A percentile compares a stretch with the other conserved stretches of the same genome.
Conservation (phyloP, 2,113 vertebrate species). For the Mobula hypostoma region DNA sequence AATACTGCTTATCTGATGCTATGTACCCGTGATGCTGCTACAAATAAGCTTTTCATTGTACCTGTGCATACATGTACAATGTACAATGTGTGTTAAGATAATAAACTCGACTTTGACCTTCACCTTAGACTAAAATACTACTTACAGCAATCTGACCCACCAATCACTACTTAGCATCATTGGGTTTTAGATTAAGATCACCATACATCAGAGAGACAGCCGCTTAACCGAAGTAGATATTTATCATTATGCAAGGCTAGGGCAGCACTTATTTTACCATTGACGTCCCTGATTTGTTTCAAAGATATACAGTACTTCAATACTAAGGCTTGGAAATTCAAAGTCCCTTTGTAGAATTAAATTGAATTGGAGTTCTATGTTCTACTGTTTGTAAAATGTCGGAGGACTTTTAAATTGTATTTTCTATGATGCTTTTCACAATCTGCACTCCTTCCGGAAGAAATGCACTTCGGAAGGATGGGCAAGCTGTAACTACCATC, state of each 20-base stretch:
- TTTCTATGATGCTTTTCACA: not conserved
- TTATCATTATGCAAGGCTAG: not conserved
- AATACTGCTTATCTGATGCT: too few species aligned
- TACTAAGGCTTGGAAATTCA: not conserved
- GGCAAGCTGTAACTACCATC: not conserved
- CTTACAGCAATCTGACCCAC: not conserved
- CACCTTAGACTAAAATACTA: not conserved
- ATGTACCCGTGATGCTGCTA: too few species aligned
- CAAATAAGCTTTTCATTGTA: too few species aligned
- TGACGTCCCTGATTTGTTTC: not conserved
- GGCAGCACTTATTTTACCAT: not conserved
- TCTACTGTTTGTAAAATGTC: too few species aligned
- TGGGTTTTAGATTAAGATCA: not conserved
- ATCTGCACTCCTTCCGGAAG: not conserved
- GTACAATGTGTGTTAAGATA: too few species aligned
- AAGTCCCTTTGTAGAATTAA: not conserved
- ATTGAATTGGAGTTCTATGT: not conserved
- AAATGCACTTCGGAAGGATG: not conserved
- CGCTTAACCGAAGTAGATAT: not conserved
- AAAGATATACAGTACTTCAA: not conserved
- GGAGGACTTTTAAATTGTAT: not conserved
- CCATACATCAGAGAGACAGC: not conserved
- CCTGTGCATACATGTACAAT: too few species aligned
- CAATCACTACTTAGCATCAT: not conserved
- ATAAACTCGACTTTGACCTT: too few species aligned